Evolutionary conservation across 2,888 invertebrate genomes (phyloP).

Genomic region (Linnaemya vulpina): DNA sequence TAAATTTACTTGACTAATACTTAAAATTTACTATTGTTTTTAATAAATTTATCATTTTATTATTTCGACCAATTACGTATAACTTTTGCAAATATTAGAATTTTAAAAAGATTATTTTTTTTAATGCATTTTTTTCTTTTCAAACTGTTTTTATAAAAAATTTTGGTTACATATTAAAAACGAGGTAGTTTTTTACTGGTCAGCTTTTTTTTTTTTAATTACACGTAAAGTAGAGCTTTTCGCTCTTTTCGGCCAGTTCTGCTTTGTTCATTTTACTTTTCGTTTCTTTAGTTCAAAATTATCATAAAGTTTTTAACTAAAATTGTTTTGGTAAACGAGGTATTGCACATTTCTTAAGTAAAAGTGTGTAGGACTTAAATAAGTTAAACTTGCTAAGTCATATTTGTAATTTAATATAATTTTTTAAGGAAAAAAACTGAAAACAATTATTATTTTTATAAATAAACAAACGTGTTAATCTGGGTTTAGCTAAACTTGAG

Average conservation of each 20-base stretch:
- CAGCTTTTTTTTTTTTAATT: slow-evolving; percentile 14
- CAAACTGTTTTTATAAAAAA: slow-evolving; percentile 15
- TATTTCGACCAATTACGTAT: slow-evolving; percentile 65
- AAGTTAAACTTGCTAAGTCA: slow-evolving; percentile 12
- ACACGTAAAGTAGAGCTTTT: slow-evolving; percentile 2
- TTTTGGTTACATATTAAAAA: slow-evolving; percentile 55
- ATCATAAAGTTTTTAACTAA: slow-evolving; percentile 11
- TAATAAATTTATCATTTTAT: slow-evolving; percentile 46
- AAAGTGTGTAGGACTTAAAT: neutral
- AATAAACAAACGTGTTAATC: neutral
- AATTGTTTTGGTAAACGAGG: slow-evolving; percentile 5
- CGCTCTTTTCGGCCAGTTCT: slow-evolving; percentile 12
- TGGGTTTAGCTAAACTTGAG: slow-evolving; percentile 5
- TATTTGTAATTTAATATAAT: neutral
- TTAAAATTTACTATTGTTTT: slow-evolving; percentile 70
- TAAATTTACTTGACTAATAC: slow-evolving; percentile 63
- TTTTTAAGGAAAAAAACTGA: neutral
- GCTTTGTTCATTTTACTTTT: neutral
- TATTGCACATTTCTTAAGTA: slow-evolving; percentile 48
- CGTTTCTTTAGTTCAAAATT: neutral
- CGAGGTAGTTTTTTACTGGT: slow-evolving; percentile 63
- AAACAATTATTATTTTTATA: neutral
- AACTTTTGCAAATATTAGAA: slow-evolving; percentile 64
- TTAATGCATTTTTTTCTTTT: slow-evolving; percentile 1
- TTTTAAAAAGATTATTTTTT: slow-evolving; percentile 35